Conservation (phyloP, 92 coral and sea anemone genomes). For the Anthopleura xanthogrammica region DNA sequence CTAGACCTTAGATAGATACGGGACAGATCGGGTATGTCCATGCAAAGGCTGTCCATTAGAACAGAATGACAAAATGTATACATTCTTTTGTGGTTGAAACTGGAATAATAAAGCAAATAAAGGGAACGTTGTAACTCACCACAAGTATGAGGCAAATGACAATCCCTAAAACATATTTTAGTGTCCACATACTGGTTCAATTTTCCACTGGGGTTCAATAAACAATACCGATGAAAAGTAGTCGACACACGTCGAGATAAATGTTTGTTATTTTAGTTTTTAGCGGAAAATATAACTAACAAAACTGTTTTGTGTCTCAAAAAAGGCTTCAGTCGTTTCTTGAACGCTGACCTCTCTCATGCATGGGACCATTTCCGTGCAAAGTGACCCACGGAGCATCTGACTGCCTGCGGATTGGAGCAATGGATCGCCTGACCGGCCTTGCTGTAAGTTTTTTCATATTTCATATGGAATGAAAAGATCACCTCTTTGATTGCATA, state of each 20-base stretch:
- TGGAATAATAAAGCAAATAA: too few relatives aligned
- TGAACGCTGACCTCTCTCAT: conserved; percentile 5
- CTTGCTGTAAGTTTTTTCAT: neutral
- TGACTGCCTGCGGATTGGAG: neutral
- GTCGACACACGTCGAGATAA: neutral
- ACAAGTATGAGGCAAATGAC: too few relatives aligned
- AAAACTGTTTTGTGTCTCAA: neutral
- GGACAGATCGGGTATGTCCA: too few relatives aligned
- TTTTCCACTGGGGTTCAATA: too few relatives aligned
- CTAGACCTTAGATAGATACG: too few relatives aligned
- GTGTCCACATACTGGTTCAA: too few relatives aligned
- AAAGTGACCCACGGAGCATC: neutral
- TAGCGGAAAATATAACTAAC: neutral
- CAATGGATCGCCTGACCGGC: conserved; percentile 1
- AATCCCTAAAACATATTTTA: too few relatives aligned
- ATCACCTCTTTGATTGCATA: neutral
- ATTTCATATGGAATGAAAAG: neutral
- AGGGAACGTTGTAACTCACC: too few relatives aligned
- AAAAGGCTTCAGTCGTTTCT: neutral
- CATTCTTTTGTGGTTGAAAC: too few relatives aligned
- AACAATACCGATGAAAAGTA: neutral
- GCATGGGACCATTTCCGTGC: neutral
- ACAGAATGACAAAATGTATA: too few relatives aligned
- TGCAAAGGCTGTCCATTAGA: too few relatives aligned
- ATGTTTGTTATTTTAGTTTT: neutral